Evolutionary conservation across 2,113 vertebrate species (phyloP).

Genomic region (Chaetodon trifascialis): DNA sequence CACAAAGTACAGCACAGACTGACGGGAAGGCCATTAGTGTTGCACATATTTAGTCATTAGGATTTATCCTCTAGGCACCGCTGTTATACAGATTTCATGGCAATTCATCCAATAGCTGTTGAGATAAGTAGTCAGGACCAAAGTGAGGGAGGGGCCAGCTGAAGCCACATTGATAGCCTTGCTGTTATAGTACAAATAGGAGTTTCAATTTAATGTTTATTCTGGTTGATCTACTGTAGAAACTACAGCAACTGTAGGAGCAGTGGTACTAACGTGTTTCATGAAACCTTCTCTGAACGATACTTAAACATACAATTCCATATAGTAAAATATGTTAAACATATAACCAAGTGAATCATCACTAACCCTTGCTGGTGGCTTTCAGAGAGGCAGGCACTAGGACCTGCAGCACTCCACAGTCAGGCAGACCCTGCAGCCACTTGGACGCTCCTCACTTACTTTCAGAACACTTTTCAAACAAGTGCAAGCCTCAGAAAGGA

Average conservation of each 20-base stretch:
- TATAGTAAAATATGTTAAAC: no score
- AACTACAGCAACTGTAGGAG: not conserved
- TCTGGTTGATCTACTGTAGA: not conserved
- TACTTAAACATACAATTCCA: not conserved
- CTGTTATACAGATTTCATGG: no score
- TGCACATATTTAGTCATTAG: no score
- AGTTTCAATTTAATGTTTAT: not conserved
- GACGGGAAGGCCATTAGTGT: no score
- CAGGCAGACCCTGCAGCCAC: slow-evolving; percentile 52
- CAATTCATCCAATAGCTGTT: no score
- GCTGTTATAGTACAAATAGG: no score
- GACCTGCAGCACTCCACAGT: slow-evolving; percentile 70
- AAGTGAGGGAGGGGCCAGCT: no score
- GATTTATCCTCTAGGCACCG: no score
- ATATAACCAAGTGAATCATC: slow-evolving; percentile 5
- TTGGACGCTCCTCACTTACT: slow-evolving; percentile 72
- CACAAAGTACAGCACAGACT: no score
- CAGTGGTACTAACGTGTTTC: not conserved
- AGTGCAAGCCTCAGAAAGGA: slow-evolving; percentile 72
- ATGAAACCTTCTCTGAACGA: not conserved
- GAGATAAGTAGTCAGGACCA: no score
- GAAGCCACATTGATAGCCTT: no score
- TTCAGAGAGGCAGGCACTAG: slow-evolving; percentile 74
- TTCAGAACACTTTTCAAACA: slow-evolving; percentile 84
- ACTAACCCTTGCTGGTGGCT: not conserved